Base-by-base conservation (phyloP, 1,140 invertebrate species). In the Bombus terrestris region DNA sequence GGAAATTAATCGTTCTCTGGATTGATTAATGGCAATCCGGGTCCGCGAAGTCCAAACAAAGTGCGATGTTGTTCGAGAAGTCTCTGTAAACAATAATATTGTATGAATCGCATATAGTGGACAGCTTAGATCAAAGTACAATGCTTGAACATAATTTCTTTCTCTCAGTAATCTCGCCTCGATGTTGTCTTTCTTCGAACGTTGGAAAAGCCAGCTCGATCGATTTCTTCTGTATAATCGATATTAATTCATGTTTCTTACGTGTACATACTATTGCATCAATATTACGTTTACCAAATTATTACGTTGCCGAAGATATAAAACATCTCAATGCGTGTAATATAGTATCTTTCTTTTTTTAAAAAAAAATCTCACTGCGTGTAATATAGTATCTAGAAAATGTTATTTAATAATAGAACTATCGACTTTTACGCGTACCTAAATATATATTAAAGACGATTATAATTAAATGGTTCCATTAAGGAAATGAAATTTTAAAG, bases 1-100 rank as follows among this genome's bases (percentile, higher is more conserved):
- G 28, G n/a, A 62, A 79, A 79, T 84, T 57, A 84, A 84, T 84
- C 82, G 9, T 2, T 62, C 5, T 10, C 13, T 13, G 25, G 8
- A 32, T n/a, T 35, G 81, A 83, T 83, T 78, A 59, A 78, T 59
- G 64, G 2, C 25, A 53, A 53, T 25, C 47, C 47, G 47, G 18
- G 47, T 53, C 47, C 0, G 47, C 18, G 22, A 53, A 53, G 47
- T 53, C 25, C 53, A 81, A 66, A 73, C 69, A 81, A 85, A 80
- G 77, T 64, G 37, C 68, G 53, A 72, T 47, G 53, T 62, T 59
- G 59, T 74, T 57, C 47, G 57, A 73, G 83, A 81, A 59, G 18
- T 79, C 53, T 80, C 32, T 1, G 32, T 72, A 72, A 85, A 85
- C 68, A 85, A 85, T 85, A 85, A 81, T 28, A 59, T 85, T 85